Evolutionary conservation across 1,140 invertebrate genomes (phyloP), one percentile per base, ranked within the genome.

Genomic region (Magallana angulata): DNA sequence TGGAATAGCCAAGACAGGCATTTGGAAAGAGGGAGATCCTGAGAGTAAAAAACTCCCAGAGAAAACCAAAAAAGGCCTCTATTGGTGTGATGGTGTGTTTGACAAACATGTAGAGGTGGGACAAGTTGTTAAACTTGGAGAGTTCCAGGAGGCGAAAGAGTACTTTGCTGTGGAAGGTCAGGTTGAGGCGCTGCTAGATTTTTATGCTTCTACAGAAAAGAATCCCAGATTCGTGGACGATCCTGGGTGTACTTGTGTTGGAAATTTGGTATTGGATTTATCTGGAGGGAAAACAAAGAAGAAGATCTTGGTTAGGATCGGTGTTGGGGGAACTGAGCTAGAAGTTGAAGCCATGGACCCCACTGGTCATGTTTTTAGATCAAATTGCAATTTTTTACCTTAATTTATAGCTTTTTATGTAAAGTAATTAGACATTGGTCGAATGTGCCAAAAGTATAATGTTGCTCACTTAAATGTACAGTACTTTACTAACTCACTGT

Each of bases 61-160:
- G 76, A 24, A 64, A 71, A 81, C 36, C 7, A 87, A 71, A n/a
- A 58, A 83, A 24, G 58, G 81, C 24, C 30, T 71, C 9, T 57
- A 68, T 76, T 91, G 84, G 68, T 90, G 88, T 62, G 90, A 91
- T 84, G 89, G 88, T 82, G 68, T 86, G 1, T 91, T 91, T 87
- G 76, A 89, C 36, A 91, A 89, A 71, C 87, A 90, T 80, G 85
- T 91, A 18, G 86, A 86, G 62, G 88, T 89, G 60, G 89, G 90
- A 60, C 71, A 87, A 4, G 68, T 84, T 64, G 85, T 88, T 14
- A 86, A 81, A 59, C 16, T 90, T 11, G 88, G 82, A 57, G 71
- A 90, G 71, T 86, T 86, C 58, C 80, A 87, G 6, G 71, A 87
- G 24, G 83, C 48, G 1, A 80, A 90, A 60, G 89, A 90, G 57